Evolutionary conservation across 2,888 invertebrate genomes (phyloP).

Genomic region (Yponomeuta cagnagella): DNA sequence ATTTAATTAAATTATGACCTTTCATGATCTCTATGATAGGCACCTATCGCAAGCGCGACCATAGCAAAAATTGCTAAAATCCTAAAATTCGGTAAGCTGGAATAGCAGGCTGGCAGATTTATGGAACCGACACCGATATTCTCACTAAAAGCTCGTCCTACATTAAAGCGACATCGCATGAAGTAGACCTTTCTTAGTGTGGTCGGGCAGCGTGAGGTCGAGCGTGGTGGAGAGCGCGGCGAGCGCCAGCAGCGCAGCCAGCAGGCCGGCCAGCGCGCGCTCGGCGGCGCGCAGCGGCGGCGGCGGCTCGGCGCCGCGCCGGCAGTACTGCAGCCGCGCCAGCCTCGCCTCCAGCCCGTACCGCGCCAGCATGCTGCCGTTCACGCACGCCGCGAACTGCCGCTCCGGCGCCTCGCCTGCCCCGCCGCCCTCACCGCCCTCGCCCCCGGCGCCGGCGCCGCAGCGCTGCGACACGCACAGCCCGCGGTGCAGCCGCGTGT

Average conservation of each 20-base stretch:
- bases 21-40: too few relatives aligned
- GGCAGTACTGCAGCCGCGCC: slow-evolving; percentile 52
- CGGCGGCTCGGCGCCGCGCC: slow-evolving; percentile 22
- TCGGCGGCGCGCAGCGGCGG: slow-evolving; percentile 34
- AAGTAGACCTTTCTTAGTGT: slow-evolving; percentile 45
- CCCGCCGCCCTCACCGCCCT: not conserved
- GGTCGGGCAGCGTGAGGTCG: slow-evolving; percentile 46
- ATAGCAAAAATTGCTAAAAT: too few relatives aligned
- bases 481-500: slow-evolving; percentile 62
- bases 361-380: slow-evolving; percentile 39
- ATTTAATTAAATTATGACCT: too few relatives aligned
- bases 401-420: not conserved
- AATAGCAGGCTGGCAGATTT: too few relatives aligned
- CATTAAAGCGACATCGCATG: too few relatives aligned
- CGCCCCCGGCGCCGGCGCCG: slow-evolving; percentile 16
- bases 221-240: slow-evolving; percentile 47
- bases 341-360: slow-evolving; percentile 54
- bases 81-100: too few relatives aligned
- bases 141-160: too few relatives aligned
- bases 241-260: slow-evolving; percentile 47
- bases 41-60: too few relatives aligned
- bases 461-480: slow-evolving; percentile 49
- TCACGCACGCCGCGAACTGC: slow-evolving; percentile 58
- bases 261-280: slow-evolving; percentile 40
- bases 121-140: too few relatives aligned